Percentiles rank a stretch among this genome's conserved stretches.
Evolutionary conservation across 2,113 vertebrate genomes (phyloP).

Genomic region (Oncorhynchus gorbuscha): DNA sequence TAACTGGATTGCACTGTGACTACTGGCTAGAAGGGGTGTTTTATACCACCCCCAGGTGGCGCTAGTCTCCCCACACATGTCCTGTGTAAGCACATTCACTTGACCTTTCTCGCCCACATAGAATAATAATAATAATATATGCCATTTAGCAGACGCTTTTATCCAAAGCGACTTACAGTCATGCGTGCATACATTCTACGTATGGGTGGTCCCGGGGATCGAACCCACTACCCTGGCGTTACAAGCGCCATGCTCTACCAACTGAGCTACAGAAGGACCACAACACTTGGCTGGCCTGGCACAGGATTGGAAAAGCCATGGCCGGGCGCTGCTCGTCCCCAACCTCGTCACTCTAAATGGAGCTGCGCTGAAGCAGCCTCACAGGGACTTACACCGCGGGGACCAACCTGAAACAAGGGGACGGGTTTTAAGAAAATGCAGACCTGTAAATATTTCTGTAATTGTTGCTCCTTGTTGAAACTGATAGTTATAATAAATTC

Average conservation of each 20-base stretch:
- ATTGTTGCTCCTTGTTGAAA: conserved; percentile 76
- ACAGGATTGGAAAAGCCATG: conserved; percentile 7
- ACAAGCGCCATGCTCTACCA: too few species aligned
- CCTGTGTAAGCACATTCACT: background rate
- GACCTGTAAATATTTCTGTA: conserved; percentile 79
- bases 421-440: conserved; percentile 63
- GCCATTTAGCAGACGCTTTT: too few species aligned
- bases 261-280: too few species aligned
- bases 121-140: too few species aligned
- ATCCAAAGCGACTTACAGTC: too few species aligned
- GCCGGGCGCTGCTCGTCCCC: conserved; percentile 2
- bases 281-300: background rate
- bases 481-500: conserved; percentile 82
- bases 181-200: too few species aligned
- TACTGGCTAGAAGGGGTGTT: conserved; percentile 3
- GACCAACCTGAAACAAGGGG: conserved; percentile 33
- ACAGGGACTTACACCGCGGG: conserved; percentile 39
- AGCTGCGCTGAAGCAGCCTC: conserved; percentile 39
- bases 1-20: conserved; percentile 2
- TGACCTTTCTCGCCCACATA: background rate
- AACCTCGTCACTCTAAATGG: conserved; percentile 7
- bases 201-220: too few species aligned
- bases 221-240: too few species aligned
- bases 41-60: conserved; percentile 33
- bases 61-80: conserved; percentile 4